phyloP scores from a whole-genome alignment of 2,797 vertebrate genomes.

The Myotis findleyi region DNA sequence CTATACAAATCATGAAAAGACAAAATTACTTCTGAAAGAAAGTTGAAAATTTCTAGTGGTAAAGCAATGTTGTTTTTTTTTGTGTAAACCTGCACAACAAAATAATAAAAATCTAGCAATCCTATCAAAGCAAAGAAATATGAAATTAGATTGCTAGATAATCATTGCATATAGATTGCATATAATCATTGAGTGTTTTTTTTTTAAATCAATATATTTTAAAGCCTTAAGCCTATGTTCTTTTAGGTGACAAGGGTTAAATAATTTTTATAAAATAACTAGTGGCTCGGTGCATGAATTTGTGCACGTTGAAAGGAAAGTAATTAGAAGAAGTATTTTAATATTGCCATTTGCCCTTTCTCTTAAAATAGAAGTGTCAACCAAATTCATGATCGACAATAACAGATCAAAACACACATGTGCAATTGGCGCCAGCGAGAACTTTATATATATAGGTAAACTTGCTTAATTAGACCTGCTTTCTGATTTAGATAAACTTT shows the following conservation, averaged over 20 bases:
- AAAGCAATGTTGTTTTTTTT: not conserved
- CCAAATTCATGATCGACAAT: too few species aligned
- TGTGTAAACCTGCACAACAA: not conserved
- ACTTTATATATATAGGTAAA: too few species aligned
- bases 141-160: not conserved
- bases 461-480: too few species aligned
- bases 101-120: not conserved
- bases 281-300: too few species aligned
- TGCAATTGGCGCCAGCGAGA: too few species aligned
- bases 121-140: not conserved
- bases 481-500: too few species aligned
- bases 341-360: too few species aligned
- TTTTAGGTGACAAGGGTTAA: slow-evolving; percentile 1
- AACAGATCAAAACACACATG: too few species aligned
- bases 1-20: not conserved
- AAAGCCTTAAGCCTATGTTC: not conserved
- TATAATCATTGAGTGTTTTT: too few species aligned
- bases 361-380: too few species aligned
- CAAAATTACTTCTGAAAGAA: not conserved
- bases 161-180: not conserved
- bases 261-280: slow-evolving; percentile 44
- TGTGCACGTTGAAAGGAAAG: too few species aligned
- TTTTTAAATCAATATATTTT: not conserved
- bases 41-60: not conserved
- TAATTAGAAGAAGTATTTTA: too few species aligned